Evolutionary conservation across 2,888 invertebrate species (phyloP), one percentile per base, ranked within the genome.

Genomic region (Drosophila aldrichi): DNA sequence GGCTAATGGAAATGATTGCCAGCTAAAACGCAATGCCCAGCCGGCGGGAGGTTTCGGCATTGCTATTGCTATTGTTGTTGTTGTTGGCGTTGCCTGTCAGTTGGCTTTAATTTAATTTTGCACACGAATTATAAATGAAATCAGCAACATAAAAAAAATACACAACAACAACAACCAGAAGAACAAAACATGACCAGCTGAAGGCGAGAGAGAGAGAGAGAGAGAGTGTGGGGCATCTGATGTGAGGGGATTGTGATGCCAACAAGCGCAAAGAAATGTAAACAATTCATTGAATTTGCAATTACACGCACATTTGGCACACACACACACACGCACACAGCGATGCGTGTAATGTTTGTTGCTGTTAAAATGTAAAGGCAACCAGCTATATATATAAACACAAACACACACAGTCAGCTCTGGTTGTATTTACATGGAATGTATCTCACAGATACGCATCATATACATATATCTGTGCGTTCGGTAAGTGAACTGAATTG

Each of bases 201-300:
- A 59, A 62, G 60, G 54, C 58, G 36, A 58, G 38, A 14, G 43
- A 34, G 43, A 20, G 56, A n/a, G n/a, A n/a, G n/a, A n/a, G 36
- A 58, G 38, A 14, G 43, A 34, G 43, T 16, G 56, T 43, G 48
- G 48, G 41, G 6, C 48, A 14, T 2, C 41, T 20, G 36, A 34
- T 29, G 46, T 9, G 41, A 49, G 61, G 54, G 32, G 36, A 18
- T 14, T 52, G 75, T 54, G 63, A 73, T 57, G 78, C 80, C 84
- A 88, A 88, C 86, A 88, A 86, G 89, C 81, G 81, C 87, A 88
- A 89, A 91, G 90, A 89, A 89, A 89, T 84, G 88, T 85, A 90
- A 89, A 90, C 90, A 89, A 82, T 89, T 81, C 90, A 89, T 89
- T 91, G 91, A 90, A 90, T 89, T 89, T 88, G 90, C 91, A 91